Percentiles rank a stretch among this genome's conserved stretches.
phyloP scores from a whole-genome alignment of 2,888 invertebrate species.

The Exocentrus adspersus region DNA sequence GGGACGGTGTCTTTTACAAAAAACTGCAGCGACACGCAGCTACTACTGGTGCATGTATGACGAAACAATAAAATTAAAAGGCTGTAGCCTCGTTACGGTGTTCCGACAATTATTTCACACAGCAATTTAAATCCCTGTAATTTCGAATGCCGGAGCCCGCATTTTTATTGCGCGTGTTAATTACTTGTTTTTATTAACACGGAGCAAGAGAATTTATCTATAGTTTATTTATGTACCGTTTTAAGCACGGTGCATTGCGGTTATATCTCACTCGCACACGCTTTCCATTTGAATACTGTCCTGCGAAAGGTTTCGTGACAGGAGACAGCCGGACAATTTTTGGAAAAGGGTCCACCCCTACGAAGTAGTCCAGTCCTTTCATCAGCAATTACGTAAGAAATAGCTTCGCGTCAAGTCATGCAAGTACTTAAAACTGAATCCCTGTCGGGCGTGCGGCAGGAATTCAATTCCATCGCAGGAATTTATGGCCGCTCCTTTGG shows the following conservation, averaged over 20 bases:
- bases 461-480: constrained; percentile 5
- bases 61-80: not conserved
- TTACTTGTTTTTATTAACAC: not conserved
- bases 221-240: not conserved
- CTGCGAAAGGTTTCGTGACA: too few species aligned
- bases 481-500: constrained; percentile 18
- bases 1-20: too few species aligned
- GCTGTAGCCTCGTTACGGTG: not conserved
- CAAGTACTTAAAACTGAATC: not conserved
- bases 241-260: too few species aligned
- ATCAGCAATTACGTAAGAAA: too few species aligned
- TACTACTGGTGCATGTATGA: too few species aligned
- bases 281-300: too few species aligned
- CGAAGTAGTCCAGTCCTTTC: too few species aligned
- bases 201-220: not conserved
- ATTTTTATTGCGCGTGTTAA: not conserved
- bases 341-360: too few species aligned
- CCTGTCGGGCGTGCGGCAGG: not conserved
- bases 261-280: too few species aligned
- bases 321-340: too few species aligned
- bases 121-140: not conserved
- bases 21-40: too few species aligned
- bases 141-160: not conserved
- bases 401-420: not conserved
- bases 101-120: not conserved